Evolutionary conservation across 2,888 invertebrate genomes (phyloP).

Genomic region (Alentia gelatinosa): DNA sequence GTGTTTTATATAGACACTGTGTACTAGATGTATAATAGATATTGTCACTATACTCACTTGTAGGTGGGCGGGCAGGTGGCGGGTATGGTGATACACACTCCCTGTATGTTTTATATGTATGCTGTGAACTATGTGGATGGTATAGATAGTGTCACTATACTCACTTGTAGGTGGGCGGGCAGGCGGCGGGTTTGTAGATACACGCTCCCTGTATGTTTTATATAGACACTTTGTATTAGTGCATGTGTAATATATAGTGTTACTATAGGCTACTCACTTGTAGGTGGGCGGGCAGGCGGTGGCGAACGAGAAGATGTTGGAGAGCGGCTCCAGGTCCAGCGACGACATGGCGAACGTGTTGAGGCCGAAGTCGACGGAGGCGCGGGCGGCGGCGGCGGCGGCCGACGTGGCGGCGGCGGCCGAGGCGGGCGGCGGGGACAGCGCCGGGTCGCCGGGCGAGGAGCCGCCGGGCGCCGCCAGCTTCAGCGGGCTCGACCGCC

Average conservation of each 20-base stretch:
- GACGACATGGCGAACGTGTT: constrained; percentile 87
- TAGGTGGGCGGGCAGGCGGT: constrained; percentile 83
- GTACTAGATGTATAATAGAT: no score
- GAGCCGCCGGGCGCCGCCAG: neutral
- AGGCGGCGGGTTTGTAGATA: no score
- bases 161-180: constrained; percentile 63
- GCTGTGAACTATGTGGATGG: no score
- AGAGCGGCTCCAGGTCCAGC: constrained; percentile 92
- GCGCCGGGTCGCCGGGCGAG: neutral
- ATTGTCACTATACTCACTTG: no score
- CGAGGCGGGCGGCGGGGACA: neutral
- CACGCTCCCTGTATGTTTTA: no score
- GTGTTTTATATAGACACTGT: no score
- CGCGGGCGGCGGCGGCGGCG: neutral
- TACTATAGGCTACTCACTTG: constrained; percentile 43
- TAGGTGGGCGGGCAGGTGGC: no score
- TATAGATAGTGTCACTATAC: neutral
- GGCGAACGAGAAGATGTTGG: constrained; percentile 92
- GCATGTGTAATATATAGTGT: neutral
- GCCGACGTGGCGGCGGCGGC: neutral
- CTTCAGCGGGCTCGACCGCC: neutral
- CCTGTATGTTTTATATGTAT: no score
- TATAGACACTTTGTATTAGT: neutral
- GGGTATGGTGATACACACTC: no score
- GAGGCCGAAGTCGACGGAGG: constrained; percentile 52